Percentiles rank a stretch among this genome's conserved stretches.
Evolutionary conservation across 2,888 invertebrate genomes (phyloP).

Genomic region (Bellardia pandia): DNA sequence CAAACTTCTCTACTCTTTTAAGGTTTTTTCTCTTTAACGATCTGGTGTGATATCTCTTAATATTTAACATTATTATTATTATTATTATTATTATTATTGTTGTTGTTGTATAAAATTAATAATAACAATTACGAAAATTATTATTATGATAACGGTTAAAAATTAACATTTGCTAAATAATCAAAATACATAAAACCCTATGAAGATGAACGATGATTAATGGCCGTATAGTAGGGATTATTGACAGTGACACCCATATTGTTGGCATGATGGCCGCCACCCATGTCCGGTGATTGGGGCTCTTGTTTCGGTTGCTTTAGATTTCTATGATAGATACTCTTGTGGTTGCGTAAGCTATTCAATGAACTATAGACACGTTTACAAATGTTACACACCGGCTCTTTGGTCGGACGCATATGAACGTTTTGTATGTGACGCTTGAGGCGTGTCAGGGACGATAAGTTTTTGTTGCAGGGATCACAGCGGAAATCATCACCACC

Average conservation of each 20-base stretch:
- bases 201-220: conserved; percentile 83
- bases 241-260: conserved; percentile 72
- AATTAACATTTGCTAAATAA: conserved; percentile 81
- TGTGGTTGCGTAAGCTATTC: conserved; percentile 95
- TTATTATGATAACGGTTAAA: conserved; percentile 74
- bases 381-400: conserved; percentile 96
- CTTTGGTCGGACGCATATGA: conserved; percentile 94
- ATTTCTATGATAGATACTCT: conserved; percentile 95
- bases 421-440: conserved; percentile 96
- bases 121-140: conserved; percentile 32
- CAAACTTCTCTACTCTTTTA: conserved; percentile 22
- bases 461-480: conserved; percentile 96
- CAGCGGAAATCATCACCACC: conserved; percentile 93
- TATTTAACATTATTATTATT: conserved; percentile 43
- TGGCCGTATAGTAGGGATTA: conserved; percentile 80
- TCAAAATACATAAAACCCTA: conserved; percentile 83
- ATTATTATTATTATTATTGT: conserved; percentile 21
- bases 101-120: conserved; percentile 11
- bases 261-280: conserved; percentile 73
- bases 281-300: conserved; percentile 74
- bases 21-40: conserved; percentile 30
- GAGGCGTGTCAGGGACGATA: conserved; percentile 93
- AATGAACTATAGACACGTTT: conserved; percentile 96
- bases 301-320: conserved; percentile 88
- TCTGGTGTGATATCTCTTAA: conserved; percentile 7